Base-by-base conservation (phyloP, 2,888 invertebrate species). In the Platycnemis pennipes region DNA sequence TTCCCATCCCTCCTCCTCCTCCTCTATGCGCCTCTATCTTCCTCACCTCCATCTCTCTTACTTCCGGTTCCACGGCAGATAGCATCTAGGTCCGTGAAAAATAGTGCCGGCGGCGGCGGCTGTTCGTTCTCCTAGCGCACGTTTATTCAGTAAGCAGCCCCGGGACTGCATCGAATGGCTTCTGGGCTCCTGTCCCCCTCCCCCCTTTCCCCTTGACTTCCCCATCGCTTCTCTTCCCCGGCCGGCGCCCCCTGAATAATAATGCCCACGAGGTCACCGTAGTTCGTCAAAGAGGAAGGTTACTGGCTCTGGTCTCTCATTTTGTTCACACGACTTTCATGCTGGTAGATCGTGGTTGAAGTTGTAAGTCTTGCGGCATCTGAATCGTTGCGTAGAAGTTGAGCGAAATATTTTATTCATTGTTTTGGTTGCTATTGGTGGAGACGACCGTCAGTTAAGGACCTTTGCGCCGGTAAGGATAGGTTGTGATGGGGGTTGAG, bases 21-120 rank as follows among this genome's bases (percentile, higher is more conserved):
- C 91, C 91, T 56, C 11, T 89, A 53, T 63, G 26, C 44, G n/a
- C 44, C 91, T n/a, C n/a, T 91, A 91, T 91, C 91, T 91, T 91
- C 91, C 91, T 91, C 91, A 56, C 91, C 91, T 91, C 91, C 63
- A 91, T 91, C 91, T 91, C 37, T 77, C 63, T 26, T 31, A 69
- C 91, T 91, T 91, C 91, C 91, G 91, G 91, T 91, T 91, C 91
- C 91, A 91, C 44, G 91, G 44, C 44, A 3, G 91, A 91, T 91
- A 91, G 37, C 63, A 91, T 91, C 91, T 91, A 56, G 26, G 91
- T 26, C 56, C 91, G 91, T 91, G 91, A 91, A 91, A 91, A 91
- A 91, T 91, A 91, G 91, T 87, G 91, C 63, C 44, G 91, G 56
- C 91, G 89, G 89, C 89, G 89, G 49, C 89, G 91, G 91, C 91